Conservation (phyloP, 1,140 invertebrate genomes). For the Phymorhynchus buccinoides region DNA sequence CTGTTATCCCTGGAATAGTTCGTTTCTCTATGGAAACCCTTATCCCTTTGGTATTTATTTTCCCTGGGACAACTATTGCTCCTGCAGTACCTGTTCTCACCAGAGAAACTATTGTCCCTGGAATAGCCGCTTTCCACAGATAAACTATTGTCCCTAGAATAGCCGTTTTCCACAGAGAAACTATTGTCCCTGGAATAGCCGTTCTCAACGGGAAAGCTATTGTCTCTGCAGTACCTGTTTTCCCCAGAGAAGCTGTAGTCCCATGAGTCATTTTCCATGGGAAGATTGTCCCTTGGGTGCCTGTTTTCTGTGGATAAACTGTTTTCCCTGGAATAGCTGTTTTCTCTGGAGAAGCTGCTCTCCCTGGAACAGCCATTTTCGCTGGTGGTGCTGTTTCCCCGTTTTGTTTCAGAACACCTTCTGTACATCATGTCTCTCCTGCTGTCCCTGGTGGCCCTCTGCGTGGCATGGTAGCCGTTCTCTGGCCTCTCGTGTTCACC, state of each 20-base stretch:
- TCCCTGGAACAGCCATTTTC: neutral
- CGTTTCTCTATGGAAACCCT: no score
- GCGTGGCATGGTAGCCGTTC: neutral
- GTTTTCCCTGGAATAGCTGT: neutral
- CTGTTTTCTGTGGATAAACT: neutral
- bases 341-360: neutral
- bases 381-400: neutral
- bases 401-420: neutral
- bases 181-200: no score
- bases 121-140: neutral
- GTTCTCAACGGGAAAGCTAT: no score
- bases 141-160: neutral
- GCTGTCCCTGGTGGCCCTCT: neutral
- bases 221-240: neutral
- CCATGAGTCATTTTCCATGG: no score
- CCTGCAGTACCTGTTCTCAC: neutral
- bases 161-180: no score
- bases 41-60: no score
- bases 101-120: neutral
- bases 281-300: neutral
- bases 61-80: neutral
- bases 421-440: neutral
- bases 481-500: slow-evolving; percentile 1
- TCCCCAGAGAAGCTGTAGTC: neutral
- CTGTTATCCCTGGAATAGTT: no score